Evolutionary conservation across 2,888 invertebrate species (phyloP).

Genomic region (Trissolcus japonicus): DNA sequence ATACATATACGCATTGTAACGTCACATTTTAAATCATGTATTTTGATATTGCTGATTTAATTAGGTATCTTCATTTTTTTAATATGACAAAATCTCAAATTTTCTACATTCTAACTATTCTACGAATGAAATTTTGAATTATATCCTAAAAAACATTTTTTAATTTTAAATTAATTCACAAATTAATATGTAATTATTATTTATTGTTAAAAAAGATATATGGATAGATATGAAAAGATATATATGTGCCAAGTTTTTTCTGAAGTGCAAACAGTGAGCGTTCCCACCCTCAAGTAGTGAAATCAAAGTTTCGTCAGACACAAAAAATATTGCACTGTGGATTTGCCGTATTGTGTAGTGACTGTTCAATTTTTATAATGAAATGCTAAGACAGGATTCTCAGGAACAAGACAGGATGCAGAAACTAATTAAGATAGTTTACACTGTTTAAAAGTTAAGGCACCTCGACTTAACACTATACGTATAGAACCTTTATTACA

Average conservation of each 20-base stretch:
- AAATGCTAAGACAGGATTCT: conserved; percentile 16
- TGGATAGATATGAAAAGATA: too few relatives aligned
- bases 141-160: too few relatives aligned
- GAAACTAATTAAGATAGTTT: conserved; percentile 44
- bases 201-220: not conserved
- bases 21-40: conserved; percentile 43
- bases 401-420: conserved; percentile 10
- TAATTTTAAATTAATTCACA: too few relatives aligned
- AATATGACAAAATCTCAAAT: too few relatives aligned
- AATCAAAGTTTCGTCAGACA: conserved; percentile 21
- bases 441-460: conserved; percentile 39
- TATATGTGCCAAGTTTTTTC: not conserved
- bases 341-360: too few relatives aligned
- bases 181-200: not conserved
- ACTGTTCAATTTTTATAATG: conserved; percentile 17
- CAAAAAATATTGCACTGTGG: not conserved
- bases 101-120: too few relatives aligned
- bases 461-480: conserved; percentile 32
- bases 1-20: conserved; percentile 48
- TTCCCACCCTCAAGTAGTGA: conserved; percentile 7
- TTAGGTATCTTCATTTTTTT: too few relatives aligned
- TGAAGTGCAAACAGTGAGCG: not conserved
- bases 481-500: conserved; percentile 38
- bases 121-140: too few relatives aligned
- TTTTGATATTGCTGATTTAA: conserved; percentile 30